Conservation (phyloP, 2,888 invertebrate genomes). For the Caradrina kadenii region DNA sequence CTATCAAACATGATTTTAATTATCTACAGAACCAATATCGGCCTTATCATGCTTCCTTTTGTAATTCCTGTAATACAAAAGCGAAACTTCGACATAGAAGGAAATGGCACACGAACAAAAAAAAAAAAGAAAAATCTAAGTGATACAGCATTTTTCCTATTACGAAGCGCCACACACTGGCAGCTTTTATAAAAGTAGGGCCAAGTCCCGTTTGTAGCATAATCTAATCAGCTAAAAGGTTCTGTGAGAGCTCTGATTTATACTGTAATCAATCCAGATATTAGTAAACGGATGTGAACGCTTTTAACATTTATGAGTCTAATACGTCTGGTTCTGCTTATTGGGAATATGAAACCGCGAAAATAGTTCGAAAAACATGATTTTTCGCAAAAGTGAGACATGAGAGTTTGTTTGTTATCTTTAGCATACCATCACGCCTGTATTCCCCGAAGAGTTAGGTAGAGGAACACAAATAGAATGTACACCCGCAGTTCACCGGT, state of each 20-base stretch:
- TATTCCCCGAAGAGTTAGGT: too few relatives aligned
- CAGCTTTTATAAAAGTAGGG: slow-evolving; percentile 56
- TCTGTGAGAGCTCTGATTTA: slow-evolving; percentile 59
- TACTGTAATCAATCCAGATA: slow-evolving; percentile 64
- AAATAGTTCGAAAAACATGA: neutral
- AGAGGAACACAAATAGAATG: too few relatives aligned
- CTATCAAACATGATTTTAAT: too few relatives aligned
- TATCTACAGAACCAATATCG: neutral
- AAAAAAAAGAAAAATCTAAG: slow-evolving; percentile 37
- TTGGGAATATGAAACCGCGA: slow-evolving; percentile 13
- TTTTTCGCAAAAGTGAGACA: neutral
- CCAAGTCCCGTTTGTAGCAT: slow-evolving; percentile 61
- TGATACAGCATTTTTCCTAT: slow-evolving; percentile 59
- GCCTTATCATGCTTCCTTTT: neutral
- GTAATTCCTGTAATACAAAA: slow-evolving; percentile 14
- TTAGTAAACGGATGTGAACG: slow-evolving; percentile 55
- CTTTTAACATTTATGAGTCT: slow-evolving; percentile 52
- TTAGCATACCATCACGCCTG: too few relatives aligned
- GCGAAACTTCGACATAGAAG: slow-evolving; percentile 7
- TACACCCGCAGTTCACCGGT: too few relatives aligned
- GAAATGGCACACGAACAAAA: slow-evolving; percentile 24
- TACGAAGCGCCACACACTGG: slow-evolving; percentile 46
- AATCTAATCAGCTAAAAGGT: slow-evolving; percentile 67
- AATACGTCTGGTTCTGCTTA: slow-evolving; percentile 26
- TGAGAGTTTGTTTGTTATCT: too few relatives aligned